phyloP scores from a whole-genome alignment of 2,797 vertebrate species.

The Sebastes matsubarae region DNA sequence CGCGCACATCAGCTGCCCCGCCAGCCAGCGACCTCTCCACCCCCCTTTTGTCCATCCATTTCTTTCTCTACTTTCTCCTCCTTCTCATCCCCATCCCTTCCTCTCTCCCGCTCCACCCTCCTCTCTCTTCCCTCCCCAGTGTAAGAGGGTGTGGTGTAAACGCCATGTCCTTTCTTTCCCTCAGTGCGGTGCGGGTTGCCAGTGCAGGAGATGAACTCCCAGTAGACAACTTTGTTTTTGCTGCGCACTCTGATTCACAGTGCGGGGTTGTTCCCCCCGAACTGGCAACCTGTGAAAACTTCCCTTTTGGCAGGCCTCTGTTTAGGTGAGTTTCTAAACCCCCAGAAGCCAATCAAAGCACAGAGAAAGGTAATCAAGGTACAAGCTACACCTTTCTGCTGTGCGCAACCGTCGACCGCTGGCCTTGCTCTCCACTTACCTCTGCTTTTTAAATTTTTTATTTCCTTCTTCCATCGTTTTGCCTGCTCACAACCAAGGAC shows the following conservation, averaged over 20 bases:
- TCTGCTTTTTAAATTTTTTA: slow-evolving; percentile 26
- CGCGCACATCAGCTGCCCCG: background rate
- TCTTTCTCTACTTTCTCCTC: background rate
- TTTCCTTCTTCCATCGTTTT: slow-evolving; percentile 31
- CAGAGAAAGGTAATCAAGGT: slow-evolving; percentile 70
- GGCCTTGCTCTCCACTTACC: slow-evolving; percentile 59
- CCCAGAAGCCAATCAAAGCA: slow-evolving; percentile 61
- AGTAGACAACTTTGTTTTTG: slow-evolving; percentile 81
- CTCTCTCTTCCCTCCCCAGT: slow-evolving; percentile 35
- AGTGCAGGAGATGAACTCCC: slow-evolving; percentile 87
- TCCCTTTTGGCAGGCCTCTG: slow-evolving; percentile 86
- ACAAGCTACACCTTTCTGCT: slow-evolving; percentile 69
- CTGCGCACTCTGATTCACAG: slow-evolving; percentile 80
- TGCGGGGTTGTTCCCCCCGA: slow-evolving; percentile 83
- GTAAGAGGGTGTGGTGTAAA: slow-evolving; percentile 81
- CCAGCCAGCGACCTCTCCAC: background rate
- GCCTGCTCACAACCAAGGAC: slow-evolving; percentile 42
- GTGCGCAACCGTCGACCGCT: slow-evolving; percentile 61
- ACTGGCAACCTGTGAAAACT: slow-evolving; percentile 85
- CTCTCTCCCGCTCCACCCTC: background rate
- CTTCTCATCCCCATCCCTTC: background rate
- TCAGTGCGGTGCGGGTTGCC: slow-evolving; percentile 92
- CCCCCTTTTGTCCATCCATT: slow-evolving; percentile 16
- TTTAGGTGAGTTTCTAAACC: slow-evolving; percentile 86
- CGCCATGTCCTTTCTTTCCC: slow-evolving; percentile 87